Percentiles rank a stretch among this genome's conserved stretches.
Evolutionary conservation across 1,140 invertebrate species (phyloP).

Genomic region (Drosophila nikananu): DNA sequence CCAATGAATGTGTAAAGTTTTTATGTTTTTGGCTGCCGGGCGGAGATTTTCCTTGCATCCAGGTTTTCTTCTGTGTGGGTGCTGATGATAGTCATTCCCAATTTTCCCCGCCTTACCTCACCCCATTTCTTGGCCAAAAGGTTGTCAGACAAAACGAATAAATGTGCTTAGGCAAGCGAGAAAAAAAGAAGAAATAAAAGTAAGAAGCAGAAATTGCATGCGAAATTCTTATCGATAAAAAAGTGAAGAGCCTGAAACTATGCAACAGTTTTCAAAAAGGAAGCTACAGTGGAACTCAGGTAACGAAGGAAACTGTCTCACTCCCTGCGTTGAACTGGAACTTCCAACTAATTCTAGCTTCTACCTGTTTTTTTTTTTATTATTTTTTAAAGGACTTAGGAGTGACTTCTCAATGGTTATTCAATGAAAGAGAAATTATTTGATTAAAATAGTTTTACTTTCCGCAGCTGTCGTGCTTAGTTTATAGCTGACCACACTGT

Average conservation of each 20-base stretch:
- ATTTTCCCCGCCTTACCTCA: constrained; percentile 14
- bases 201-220: constrained; percentile 51
- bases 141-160: constrained; percentile 76
- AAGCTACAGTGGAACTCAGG: neutral
- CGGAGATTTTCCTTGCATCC: constrained; percentile 67
- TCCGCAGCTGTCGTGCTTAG: neutral
- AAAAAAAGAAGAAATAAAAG: constrained; percentile 34
- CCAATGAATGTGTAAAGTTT: constrained; percentile 82
- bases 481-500: neutral
- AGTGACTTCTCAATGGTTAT: no score
- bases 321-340: neutral
- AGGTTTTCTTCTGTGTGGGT: constrained; percentile 36
- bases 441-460: neutral
- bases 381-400: neutral
- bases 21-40: constrained; percentile 80
- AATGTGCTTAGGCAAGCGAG: constrained; percentile 80
- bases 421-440: neutral
- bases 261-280: constrained; percentile 56
- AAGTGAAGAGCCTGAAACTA: constrained; percentile 63
- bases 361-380: neutral
- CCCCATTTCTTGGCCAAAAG: constrained; percentile 19
- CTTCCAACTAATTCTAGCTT: neutral
- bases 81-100: constrained; percentile 43
- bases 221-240: constrained; percentile 53
- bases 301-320: neutral